Percentiles rank a stretch among this genome's conserved stretches.
Evolutionary conservation across 2,797 vertebrate genomes (phyloP).

Genomic region (Coendou prehensilis): DNA sequence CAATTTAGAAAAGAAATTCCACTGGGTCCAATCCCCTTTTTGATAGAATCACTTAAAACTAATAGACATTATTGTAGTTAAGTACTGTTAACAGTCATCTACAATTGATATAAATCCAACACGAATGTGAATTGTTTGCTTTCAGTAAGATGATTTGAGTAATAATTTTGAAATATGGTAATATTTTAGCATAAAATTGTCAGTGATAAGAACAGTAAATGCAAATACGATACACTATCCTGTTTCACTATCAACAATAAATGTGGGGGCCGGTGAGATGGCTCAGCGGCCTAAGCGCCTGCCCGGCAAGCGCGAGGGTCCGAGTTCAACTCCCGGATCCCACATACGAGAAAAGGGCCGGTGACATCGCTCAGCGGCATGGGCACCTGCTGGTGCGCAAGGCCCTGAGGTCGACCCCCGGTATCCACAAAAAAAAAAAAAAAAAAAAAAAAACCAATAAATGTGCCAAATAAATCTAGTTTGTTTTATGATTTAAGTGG

Average conservation of each 20-base stretch:
- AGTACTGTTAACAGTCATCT: neutral
- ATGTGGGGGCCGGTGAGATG: no score
- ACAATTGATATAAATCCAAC: constrained; percentile 8
- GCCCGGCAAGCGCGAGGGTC: no score
- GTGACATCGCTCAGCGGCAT: no score
- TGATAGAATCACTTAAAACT: constrained; percentile 50
- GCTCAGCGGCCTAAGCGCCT: no score
- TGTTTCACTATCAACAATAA: neutral
- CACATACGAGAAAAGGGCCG: no score
- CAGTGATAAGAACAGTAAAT: constrained; percentile 33
- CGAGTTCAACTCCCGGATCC: no score
- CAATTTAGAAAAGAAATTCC: constrained; percentile 52
- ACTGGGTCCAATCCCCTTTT: neutral
- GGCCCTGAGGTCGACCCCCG: no score
- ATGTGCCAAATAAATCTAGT: neutral
- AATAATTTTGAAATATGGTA: constrained; percentile 57
- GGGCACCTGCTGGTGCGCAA: no score
- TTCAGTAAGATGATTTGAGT: constrained; percentile 41
- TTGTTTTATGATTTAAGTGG: constrained; percentile 18
- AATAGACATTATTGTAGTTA: neutral
- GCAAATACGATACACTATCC: neutral
- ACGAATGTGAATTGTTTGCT: constrained; percentile 18
- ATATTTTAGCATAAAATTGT: constrained; percentile 35
- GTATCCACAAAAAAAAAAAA: no score
- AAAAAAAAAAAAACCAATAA: no score